These are phyloP conservation scores for Hippocampus comes DNA, from an alignment of 2,113 vertebrate genomes.

Conservation along the genomic window DNA sequence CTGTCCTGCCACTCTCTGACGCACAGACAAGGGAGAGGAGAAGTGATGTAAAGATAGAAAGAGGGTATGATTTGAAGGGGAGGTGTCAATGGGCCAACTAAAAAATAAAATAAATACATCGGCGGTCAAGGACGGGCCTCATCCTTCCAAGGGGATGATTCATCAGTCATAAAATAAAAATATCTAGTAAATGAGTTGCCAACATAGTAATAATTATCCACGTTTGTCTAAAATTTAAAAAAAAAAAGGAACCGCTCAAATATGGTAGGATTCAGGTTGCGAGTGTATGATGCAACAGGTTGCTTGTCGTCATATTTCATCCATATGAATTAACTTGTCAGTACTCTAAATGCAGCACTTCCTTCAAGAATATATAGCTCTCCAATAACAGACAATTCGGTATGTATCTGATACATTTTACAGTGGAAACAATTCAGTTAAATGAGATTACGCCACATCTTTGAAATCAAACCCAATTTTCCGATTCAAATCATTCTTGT, in stretches of 20 bases:
- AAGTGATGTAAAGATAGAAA: slow-evolving; percentile 36
- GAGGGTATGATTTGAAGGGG: slow-evolving; percentile 44
- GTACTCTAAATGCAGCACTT: too few species aligned
- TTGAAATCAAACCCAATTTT: too few species aligned
- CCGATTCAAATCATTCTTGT: too few species aligned
- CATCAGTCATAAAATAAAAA: not conserved
- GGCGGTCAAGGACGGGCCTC: not conserved
- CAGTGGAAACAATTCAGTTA: too few species aligned
- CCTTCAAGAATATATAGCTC: too few species aligned
- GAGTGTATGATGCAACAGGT: too few species aligned
- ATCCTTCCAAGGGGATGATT: not conserved
- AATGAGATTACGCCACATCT: too few species aligned
- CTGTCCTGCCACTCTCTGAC: slow-evolving; percentile 55
- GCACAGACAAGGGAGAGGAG: slow-evolving; percentile 13
- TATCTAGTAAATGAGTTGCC: not conserved
- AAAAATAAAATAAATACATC: not conserved
- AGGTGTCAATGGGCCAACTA: slow-evolving; percentile 26
- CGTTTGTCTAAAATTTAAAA: not conserved
- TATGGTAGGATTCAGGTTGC: too few species aligned
- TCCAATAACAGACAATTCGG: too few species aligned
- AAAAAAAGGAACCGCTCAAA: not conserved
- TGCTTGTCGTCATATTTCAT: too few species aligned
- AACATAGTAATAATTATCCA: not conserved
- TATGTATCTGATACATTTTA: too few species aligned
- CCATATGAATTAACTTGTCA: too few species aligned